phyloP scores from a whole-genome alignment of 2,113 vertebrate genomes.

The Capreolus pygargus region DNA sequence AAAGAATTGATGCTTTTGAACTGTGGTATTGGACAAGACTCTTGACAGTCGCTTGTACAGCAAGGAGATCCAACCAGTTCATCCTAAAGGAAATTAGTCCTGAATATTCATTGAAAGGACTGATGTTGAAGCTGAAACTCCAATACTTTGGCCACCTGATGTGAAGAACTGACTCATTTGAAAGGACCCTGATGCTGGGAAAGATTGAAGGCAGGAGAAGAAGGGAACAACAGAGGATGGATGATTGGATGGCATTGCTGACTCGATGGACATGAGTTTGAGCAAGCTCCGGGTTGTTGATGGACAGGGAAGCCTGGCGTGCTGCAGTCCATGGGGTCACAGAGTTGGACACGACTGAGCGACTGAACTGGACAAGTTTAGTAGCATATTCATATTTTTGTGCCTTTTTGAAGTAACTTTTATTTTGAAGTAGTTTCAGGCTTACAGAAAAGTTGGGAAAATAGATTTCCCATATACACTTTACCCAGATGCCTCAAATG shows the following conservation, averaged over 20 bases:
- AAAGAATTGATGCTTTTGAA: background rate
- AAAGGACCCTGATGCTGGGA: background rate
- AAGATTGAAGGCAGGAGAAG: background rate
- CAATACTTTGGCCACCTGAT: background rate
- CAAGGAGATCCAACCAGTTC: background rate
- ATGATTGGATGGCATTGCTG: background rate
- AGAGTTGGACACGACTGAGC: rapidly evolving
- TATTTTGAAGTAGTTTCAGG: constrained; percentile 2
- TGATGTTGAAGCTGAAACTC: background rate
- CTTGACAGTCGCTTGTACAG: background rate
- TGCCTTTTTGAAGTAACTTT: background rate
- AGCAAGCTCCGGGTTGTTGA: background rate
- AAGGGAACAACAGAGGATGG: background rate
- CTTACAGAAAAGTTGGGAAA: background rate
- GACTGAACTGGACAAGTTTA: background rate
- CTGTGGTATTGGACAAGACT: background rate
- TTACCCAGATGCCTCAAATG: background rate
- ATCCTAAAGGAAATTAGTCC: background rate
- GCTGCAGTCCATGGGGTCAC: background rate
- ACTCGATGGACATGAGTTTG: background rate
- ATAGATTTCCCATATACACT: background rate
- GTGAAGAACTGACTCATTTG: background rate
- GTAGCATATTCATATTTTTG: background rate
- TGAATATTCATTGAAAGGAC: background rate
- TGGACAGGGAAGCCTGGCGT: background rate